Percentiles rank a stretch among this genome's conserved stretches.
phyloP scores from a whole-genome alignment of 2,113 vertebrate species.

The Pterocles gutturalis region DNA sequence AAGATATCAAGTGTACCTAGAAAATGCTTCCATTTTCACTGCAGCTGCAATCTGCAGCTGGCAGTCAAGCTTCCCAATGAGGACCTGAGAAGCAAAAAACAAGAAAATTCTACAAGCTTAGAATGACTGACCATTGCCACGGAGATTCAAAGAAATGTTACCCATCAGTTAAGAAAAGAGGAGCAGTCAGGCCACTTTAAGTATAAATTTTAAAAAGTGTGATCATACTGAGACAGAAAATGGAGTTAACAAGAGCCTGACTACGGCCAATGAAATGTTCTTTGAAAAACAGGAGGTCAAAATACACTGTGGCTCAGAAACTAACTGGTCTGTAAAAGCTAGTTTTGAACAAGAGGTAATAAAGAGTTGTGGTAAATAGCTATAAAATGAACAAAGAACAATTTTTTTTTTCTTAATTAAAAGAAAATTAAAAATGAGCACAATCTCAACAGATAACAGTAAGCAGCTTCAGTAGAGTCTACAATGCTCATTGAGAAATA shows the following conservation, averaged over 20 bases:
- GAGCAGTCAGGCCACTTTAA: background rate
- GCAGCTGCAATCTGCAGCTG: background rate
- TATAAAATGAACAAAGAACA: background rate
- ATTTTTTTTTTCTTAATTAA: background rate
- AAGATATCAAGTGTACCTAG: slow-evolving; percentile 1
- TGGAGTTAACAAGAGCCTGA: background rate
- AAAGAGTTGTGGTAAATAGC: background rate
- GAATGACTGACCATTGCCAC: background rate
- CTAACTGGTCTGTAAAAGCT: background rate
- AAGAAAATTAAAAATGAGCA: background rate
- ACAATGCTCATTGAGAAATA: background rate
- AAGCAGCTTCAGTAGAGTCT: background rate
- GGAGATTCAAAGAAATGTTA: background rate
- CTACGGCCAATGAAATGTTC: background rate
- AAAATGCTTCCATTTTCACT: background rate
- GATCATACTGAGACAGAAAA: background rate
- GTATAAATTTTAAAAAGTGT: background rate
- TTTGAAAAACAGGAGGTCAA: background rate
- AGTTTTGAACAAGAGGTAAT: background rate
- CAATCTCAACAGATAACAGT: background rate
- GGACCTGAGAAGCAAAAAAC: background rate
- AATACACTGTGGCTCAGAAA: background rate
- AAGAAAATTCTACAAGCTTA: background rate
- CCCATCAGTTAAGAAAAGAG: background rate
- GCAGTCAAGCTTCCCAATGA: background rate